Base-by-base conservation (phyloP, 2,888 invertebrate genomes). In the Leptothorax acervorum region DNA sequence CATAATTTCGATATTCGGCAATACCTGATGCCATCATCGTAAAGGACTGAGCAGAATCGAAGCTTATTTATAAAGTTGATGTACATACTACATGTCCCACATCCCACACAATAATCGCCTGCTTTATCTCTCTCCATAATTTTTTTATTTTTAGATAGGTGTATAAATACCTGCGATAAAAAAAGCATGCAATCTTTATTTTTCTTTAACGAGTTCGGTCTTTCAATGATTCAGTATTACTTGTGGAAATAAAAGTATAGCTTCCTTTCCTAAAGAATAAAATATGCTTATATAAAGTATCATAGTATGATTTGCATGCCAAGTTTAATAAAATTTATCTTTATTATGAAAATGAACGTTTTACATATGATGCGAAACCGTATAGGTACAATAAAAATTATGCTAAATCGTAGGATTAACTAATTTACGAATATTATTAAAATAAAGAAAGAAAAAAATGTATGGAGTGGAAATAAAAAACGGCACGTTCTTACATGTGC, bases 331-430 rank as follows among this genome's bases (percentile, higher is more conserved):
- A 93, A 93, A 92, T 92, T 92, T 91, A 91, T 90, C 87, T 94
- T 94, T 94, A 94, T 94, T 93, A 93, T 92, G 91, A 93, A 92
- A 93, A 93, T 92, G 93, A 94, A 93, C 87, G 92, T 93, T 93
- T 94, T 94, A 94, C 94, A 94, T 93, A 92, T 93, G 92, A 88
- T 88, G 65, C 65, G 84, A 84, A 82, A 89, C 89, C 88, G 89
- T 85, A 82, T 51, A 62, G 78, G 63, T 92, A 92, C 91, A 93
- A 83, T 91, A 91, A 90, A 91, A 92, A 93, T 93, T 91, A 93
- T 87, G 85, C 90, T 88, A 90, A 88, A 88, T 90, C 86, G 85
- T 84, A 89, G 85, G 83, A 88, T 78, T 87, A 89, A 90, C 86
- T 78, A 87, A 86, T 65, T 82, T 75, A 83, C 83, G 82, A 89